Evolutionary conservation across 2,888 invertebrate genomes (phyloP).

Genomic region (Ceraclea dissimilis): DNA sequence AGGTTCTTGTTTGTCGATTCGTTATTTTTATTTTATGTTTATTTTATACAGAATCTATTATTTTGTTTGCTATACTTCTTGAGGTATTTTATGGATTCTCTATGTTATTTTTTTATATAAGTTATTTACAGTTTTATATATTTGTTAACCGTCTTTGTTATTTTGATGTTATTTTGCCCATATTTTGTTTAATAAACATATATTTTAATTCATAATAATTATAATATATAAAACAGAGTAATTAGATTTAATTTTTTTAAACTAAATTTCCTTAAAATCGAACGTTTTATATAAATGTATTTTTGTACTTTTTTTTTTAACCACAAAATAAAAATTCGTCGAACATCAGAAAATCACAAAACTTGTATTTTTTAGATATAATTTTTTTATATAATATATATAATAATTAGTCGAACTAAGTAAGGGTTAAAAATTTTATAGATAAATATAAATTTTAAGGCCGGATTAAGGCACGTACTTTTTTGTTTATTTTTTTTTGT

Average conservation of each 20-base stretch:
- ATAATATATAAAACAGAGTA: background rate
- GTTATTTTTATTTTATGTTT: background rate
- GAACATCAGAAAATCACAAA: slow-evolving; percentile 31
- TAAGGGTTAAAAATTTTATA: slow-evolving; percentile 28
- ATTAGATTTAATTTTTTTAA: slow-evolving; percentile 10
- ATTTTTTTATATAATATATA: slow-evolving; percentile 25
- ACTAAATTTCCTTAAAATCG: slow-evolving; percentile 2
- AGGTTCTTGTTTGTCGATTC: no score
- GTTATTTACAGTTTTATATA: background rate
- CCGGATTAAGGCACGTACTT: slow-evolving; percentile 42
- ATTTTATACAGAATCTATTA: background rate
- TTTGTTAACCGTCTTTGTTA: slow-evolving; percentile 8
- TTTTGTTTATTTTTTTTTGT: slow-evolving; percentile 14
- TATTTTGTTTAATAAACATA: slow-evolving; percentile 8
- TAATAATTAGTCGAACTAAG: slow-evolving; percentile 30
- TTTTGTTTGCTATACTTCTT: background rate
- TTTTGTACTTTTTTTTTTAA: slow-evolving; percentile 16
- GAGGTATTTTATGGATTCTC: background rate
- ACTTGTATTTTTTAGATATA: slow-evolving; percentile 32
- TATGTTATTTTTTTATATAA: background rate
- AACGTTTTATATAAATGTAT: slow-evolving; percentile 8
- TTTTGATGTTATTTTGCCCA: slow-evolving; percentile 13
- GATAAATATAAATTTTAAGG: slow-evolving; percentile 38
- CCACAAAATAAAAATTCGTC: slow-evolving; percentile 12
- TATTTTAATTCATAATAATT: slow-evolving; percentile 10